A percentile compares a stretch with the other conserved stretches of the same genome.
These are phyloP conservation scores for Diaprepes abbreviatus DNA, from an alignment of 2,888 invertebrate genomes.

Conservation along the genomic window DNA sequence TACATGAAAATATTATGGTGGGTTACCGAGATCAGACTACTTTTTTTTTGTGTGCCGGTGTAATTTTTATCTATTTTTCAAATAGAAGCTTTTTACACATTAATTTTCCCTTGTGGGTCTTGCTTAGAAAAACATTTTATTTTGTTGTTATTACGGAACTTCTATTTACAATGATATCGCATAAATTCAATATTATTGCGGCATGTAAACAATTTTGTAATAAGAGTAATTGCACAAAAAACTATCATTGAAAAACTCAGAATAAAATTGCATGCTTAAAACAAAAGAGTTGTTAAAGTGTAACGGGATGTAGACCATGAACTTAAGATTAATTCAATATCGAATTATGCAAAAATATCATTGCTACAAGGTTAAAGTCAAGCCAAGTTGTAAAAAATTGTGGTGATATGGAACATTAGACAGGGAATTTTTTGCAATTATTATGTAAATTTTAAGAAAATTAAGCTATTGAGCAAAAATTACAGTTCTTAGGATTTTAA, in stretches of 20 bases:
- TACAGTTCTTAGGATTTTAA: neutral
- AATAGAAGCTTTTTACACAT: too few relatives aligned
- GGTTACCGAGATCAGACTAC: too few relatives aligned
- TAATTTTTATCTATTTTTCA: too few relatives aligned
- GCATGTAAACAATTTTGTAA: conserved; percentile 16
- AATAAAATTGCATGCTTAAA: conserved; percentile 21
- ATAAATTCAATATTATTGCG: neutral
- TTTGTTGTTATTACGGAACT: too few relatives aligned
- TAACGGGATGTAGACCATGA: conserved; percentile 45
- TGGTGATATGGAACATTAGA: conserved; percentile 39
- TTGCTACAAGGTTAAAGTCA: conserved; percentile 43
- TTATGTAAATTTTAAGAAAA: conserved; percentile 39
- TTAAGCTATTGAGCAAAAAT: conserved; percentile 15
- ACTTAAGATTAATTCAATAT: conserved; percentile 41
- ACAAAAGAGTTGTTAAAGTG: conserved; percentile 37
- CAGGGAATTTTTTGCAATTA: conserved; percentile 22
- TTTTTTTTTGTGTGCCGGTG: too few relatives aligned
- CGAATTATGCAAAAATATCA: conserved; percentile 44
- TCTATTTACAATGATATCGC: neutral
- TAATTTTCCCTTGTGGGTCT: too few relatives aligned
- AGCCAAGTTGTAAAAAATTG: conserved; percentile 29
- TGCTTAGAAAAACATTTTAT: too few relatives aligned
- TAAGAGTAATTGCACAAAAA: conserved; percentile 2
- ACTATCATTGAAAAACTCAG: neutral
- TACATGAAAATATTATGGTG: too few relatives aligned